Percentiles rank a stretch among this genome's conserved stretches.
Conservation (phyloP, 2,797 vertebrate species). For the Gobionotothen gibberifrons region DNA sequence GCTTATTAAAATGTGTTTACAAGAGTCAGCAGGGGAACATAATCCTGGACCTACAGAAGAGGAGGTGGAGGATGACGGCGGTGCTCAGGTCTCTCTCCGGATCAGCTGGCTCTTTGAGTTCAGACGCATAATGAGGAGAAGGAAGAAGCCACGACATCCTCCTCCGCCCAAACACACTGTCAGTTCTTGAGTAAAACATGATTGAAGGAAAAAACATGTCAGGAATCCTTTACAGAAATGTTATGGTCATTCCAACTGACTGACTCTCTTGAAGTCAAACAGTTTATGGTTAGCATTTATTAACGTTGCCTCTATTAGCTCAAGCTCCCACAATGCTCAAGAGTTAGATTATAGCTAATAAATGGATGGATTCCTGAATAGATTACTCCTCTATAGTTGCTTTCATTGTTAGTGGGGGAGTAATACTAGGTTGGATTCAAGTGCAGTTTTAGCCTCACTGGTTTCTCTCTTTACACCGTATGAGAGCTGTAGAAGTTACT, state of each 20-base stretch:
- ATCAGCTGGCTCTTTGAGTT: slow-evolving; percentile 47
- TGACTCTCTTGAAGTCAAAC: neutral
- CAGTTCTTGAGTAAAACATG: slow-evolving; percentile 51
- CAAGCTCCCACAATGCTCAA: neutral
- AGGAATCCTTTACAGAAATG: slow-evolving; percentile 4
- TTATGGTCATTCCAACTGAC: neutral
- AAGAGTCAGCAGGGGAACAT: slow-evolving; percentile 24
- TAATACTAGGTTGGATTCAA: neutral
- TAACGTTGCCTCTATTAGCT: neutral
- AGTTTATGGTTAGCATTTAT: neutral
- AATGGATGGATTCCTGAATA: neutral
- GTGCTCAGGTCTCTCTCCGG: slow-evolving; percentile 79
- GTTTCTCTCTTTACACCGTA: neutral
- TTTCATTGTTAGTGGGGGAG: neutral
- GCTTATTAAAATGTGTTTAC: slow-evolving; percentile 27
- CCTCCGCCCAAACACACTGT: slow-evolving; percentile 67
- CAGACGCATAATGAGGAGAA: slow-evolving; percentile 38
- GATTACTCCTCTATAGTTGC: neutral
- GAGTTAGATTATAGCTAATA: too few species aligned
- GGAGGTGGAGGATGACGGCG: slow-evolving; percentile 84
- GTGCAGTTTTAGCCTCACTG: neutral
- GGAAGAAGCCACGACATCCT: slow-evolving; percentile 72
- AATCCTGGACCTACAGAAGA: slow-evolving; percentile 75
- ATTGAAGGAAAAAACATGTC: neutral
- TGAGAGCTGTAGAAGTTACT: neutral